Conservation (phyloP, 2,888 invertebrate species). For the Nyleta sp. region DNA sequence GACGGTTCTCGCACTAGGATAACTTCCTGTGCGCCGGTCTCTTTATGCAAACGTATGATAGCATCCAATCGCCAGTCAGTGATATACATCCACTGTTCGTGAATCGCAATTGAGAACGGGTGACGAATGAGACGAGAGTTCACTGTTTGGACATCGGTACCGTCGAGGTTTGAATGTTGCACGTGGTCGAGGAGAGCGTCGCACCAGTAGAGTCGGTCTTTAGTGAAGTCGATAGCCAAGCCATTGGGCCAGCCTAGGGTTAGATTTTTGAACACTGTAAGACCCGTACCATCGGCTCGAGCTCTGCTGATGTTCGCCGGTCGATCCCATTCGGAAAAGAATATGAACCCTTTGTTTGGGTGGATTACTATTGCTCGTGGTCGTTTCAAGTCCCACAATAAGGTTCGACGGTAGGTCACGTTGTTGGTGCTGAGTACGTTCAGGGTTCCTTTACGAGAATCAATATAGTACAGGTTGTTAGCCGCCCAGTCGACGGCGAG, state of each 20-base stretch:
- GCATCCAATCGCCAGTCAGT: constrained; percentile 99
- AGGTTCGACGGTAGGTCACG: constrained; percentile 91
- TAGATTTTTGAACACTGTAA: constrained; percentile 94
- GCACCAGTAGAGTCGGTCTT: constrained; percentile 97
- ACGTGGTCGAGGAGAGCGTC: constrained; percentile 98
- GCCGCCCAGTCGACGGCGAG: constrained; percentile 98
- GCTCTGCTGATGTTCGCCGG: constrained; percentile 98
- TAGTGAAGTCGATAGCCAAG: constrained; percentile 94
- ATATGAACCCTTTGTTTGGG: constrained; percentile 96
- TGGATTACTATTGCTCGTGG: constrained; percentile 98
- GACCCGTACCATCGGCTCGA: constrained; percentile 93
- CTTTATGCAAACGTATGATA: constrained; percentile 94
- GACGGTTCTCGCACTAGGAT: constrained; percentile 94
- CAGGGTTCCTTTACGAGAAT: constrained; percentile 95
- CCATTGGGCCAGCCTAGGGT: constrained; percentile 99
- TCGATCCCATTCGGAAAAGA: constrained; percentile 98
- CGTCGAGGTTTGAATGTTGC: constrained; percentile 95
- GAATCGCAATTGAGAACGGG: constrained; percentile 96
- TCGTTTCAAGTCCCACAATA: constrained; percentile 94
- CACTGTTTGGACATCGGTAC: constrained; percentile 94
- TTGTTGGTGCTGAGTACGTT: constrained; percentile 96
- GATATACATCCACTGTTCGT: constrained; percentile 96
- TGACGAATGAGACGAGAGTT: constrained; percentile 93
- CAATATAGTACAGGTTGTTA: constrained; percentile 97
- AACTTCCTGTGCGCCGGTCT: constrained; percentile 93